phyloP scores from a whole-genome alignment of 2,888 invertebrate genomes.

The Scaptomyza parva region DNA sequence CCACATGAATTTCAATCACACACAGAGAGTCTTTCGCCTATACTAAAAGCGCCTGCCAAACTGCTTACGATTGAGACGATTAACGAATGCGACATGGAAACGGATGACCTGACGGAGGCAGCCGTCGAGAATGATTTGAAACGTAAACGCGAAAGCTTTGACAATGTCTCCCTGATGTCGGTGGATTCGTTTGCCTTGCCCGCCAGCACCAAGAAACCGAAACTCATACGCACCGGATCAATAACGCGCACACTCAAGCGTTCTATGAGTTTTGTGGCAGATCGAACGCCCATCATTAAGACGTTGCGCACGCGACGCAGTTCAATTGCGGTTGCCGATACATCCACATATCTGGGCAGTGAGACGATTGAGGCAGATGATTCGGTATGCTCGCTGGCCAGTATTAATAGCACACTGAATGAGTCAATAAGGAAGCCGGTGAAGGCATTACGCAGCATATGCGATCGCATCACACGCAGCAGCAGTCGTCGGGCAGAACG shows the following conservation, averaged over 20 bases:
- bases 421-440: slow-evolving; percentile 83
- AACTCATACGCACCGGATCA: slow-evolving; percentile 84
- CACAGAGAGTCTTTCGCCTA: slow-evolving; percentile 82
- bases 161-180: slow-evolving; percentile 83
- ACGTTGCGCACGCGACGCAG: slow-evolving; percentile 75
- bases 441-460: slow-evolving; percentile 82
- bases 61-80: slow-evolving; percentile 57
- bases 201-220: slow-evolving; percentile 83
- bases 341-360: slow-evolving; percentile 52
- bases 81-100: slow-evolving; percentile 65
- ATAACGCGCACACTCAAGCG: slow-evolving; percentile 83
- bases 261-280: slow-evolving; percentile 84
- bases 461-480: slow-evolving; percentile 82
- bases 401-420: slow-evolving; percentile 82
- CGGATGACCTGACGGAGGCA: slow-evolving; percentile 59
- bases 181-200: slow-evolving; percentile 83
- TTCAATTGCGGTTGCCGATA: slow-evolving; percentile 71
- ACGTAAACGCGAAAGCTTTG: slow-evolving; percentile 84
- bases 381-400: slow-evolving; percentile 82
- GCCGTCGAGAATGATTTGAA: slow-evolving; percentile 83
- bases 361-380: slow-evolving; percentile 69
- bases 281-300: slow-evolving; percentile 82
- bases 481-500: slow-evolving; percentile 60
- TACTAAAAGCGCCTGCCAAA: slow-evolving; percentile 60
- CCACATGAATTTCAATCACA: slow-evolving; percentile 69